Conservation (phyloP, 2,113 vertebrate genomes). For the Gallinago paraguaiae region DNA sequence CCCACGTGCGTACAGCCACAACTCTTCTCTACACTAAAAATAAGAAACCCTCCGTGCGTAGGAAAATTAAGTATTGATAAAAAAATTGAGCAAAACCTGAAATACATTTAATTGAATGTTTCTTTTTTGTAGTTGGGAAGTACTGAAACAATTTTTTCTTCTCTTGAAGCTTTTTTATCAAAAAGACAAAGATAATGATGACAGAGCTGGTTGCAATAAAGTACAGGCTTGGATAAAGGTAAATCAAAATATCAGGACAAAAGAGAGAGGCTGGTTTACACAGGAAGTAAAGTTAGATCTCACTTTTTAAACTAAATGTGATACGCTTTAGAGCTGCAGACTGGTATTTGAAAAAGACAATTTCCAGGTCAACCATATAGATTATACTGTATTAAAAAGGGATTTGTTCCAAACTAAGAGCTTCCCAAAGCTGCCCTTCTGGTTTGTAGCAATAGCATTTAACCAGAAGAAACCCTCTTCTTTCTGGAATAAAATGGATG, state of each 20-base stretch:
- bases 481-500: not conserved
- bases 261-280: not conserved
- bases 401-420: slow-evolving; percentile 25
- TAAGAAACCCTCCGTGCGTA: not conserved
- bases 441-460: not conserved
- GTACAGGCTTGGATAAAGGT: not conserved
- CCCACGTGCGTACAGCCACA: rapidly evolving
- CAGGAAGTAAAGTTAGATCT: not conserved
- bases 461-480: not conserved
- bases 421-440: slow-evolving; percentile 15
- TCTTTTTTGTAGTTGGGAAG: not conserved
- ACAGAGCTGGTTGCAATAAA: not conserved
- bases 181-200: not conserved
- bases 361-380: slow-evolving; percentile 3
- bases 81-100: not conserved
- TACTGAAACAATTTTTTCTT: not conserved
- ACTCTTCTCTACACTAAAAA: not conserved
- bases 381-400: slow-evolving; percentile 12
- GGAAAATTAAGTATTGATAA: not conserved
- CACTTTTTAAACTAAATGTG: not conserved
- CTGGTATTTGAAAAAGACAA: not conserved
- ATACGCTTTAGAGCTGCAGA: not conserved
- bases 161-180: not conserved
- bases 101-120: not conserved
- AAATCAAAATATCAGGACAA: not conserved